Percentiles rank a stretch among this genome's conserved stretches.
Conservation (phyloP, 2,113 vertebrate species). For the Prionailurus viverrinus region DNA sequence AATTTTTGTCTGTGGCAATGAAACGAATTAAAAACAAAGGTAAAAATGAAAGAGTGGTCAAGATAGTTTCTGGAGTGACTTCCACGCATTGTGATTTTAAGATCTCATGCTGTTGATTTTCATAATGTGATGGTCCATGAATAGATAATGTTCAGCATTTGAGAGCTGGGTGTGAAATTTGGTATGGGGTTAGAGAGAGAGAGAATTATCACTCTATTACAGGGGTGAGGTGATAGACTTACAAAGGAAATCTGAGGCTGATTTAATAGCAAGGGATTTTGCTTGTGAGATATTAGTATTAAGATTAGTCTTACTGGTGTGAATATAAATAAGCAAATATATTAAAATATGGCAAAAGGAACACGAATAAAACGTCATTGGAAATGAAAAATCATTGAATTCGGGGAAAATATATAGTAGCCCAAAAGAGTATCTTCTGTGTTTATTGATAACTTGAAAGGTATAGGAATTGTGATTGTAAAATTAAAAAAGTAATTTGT, state of each 20-base stretch:
- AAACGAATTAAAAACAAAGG: neutral
- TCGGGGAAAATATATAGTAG: neutral
- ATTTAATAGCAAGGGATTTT: neutral
- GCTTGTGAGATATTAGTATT: neutral
- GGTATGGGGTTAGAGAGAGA: neutral
- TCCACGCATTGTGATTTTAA: neutral
- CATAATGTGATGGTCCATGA: neutral
- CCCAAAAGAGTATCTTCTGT: neutral
- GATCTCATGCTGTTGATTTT: neutral
- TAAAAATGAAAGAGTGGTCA: neutral
- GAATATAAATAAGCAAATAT: conserved; percentile 16
- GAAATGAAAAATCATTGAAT: neutral
- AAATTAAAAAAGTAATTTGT: neutral
- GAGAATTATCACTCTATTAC: neutral
- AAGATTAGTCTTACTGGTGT: neutral
- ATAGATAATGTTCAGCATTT: neutral
- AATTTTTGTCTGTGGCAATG: neutral
- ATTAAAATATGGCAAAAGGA: conserved; percentile 47
- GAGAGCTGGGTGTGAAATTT: neutral
- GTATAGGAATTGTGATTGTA: neutral
- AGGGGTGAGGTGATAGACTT: neutral
- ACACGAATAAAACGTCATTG: neutral
- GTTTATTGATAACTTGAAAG: neutral
- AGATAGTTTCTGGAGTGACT: conserved; percentile 14
- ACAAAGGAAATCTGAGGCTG: neutral